Conservation (phyloP, 2,888 invertebrate species). For the Coecobrya sp. region DNA sequence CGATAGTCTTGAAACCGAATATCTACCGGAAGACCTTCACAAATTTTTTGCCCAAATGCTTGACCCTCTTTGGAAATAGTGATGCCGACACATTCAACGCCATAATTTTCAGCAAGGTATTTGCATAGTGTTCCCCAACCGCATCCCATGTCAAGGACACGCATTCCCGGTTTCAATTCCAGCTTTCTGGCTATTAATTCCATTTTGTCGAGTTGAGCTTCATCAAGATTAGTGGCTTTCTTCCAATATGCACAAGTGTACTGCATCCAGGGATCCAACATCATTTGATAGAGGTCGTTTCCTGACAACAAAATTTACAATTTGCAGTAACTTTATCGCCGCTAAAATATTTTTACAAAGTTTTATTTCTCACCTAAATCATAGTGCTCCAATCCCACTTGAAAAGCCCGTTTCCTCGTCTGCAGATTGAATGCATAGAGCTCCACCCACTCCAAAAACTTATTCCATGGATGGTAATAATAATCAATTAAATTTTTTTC, state of each 20-base stretch:
- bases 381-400: not conserved
- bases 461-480: slow-evolving; percentile 68
- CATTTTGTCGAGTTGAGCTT: slow-evolving; percentile 63
- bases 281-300: slow-evolving; percentile 61
- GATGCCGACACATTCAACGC: slow-evolving; percentile 76
- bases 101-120: slow-evolving; percentile 75
- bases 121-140: slow-evolving; percentile 80
- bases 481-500: not conserved
- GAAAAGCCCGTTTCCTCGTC: not conserved
- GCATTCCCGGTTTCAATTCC: slow-evolving; percentile 65
- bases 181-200: slow-evolving; percentile 48
- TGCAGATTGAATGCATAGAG: slow-evolving; percentile 15
- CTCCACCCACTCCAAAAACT: not conserved
- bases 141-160: slow-evolving; percentile 73
- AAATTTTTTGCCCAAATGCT: not conserved
- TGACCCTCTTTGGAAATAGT: slow-evolving; percentile 73
- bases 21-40: slow-evolving; percentile 48
- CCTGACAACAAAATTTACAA: slow-evolving; percentile 2
- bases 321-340: not conserved
- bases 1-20: slow-evolving; percentile 73
- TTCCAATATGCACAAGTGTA: slow-evolving; percentile 80
- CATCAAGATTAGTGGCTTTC: slow-evolving; percentile 53
- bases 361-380: slow-evolving; percentile 7
- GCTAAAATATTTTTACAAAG: not conserved
- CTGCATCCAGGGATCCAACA: slow-evolving; percentile 74